phyloP scores from a whole-genome alignment of 2,888 invertebrate genomes.

The Hydropsyche betteni region DNA sequence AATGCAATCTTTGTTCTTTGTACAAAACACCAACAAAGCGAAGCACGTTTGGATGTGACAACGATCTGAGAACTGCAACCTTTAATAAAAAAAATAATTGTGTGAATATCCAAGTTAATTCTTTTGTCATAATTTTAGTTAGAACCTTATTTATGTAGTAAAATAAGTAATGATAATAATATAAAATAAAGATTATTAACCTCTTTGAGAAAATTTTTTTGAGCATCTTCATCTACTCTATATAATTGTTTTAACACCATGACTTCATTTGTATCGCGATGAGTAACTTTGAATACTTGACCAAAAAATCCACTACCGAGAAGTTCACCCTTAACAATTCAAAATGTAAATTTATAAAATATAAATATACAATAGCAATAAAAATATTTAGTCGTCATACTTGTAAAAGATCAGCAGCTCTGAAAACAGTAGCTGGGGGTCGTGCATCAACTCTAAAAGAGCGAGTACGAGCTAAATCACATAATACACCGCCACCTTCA shows the following conservation, averaged over 20 bases:
- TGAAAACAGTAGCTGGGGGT: conserved; percentile 78
- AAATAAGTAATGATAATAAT: too few relatives aligned
- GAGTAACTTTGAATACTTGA: conserved; percentile 90
- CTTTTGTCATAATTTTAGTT: too few relatives aligned
- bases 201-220: conserved; percentile 94
- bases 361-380: not conserved
- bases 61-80: conserved; percentile 90
- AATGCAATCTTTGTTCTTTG: conserved; percentile 88
- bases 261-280: conserved; percentile 87
- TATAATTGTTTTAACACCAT: conserved; percentile 96
- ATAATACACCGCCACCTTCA: conserved; percentile 59
- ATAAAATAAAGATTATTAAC: conserved; percentile 57
- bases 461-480: conserved; percentile 84
- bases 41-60: conserved; percentile 90
- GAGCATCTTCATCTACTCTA: conserved; percentile 92
- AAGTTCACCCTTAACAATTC: conserved; percentile 75
- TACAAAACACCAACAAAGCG: conserved; percentile 93
- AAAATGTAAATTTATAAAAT: not conserved
- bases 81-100: conserved; percentile 55
- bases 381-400: conserved; percentile 52
- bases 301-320: conserved; percentile 95
- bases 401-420: conserved; percentile 87
- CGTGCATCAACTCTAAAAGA: conserved; percentile 82
- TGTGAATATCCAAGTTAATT: not conserved
- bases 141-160: too few relatives aligned